These are phyloP conservation scores for Chaetura pelagica DNA, from an alignment of 2,113 vertebrate genomes.

Conservation along the genomic window DNA sequence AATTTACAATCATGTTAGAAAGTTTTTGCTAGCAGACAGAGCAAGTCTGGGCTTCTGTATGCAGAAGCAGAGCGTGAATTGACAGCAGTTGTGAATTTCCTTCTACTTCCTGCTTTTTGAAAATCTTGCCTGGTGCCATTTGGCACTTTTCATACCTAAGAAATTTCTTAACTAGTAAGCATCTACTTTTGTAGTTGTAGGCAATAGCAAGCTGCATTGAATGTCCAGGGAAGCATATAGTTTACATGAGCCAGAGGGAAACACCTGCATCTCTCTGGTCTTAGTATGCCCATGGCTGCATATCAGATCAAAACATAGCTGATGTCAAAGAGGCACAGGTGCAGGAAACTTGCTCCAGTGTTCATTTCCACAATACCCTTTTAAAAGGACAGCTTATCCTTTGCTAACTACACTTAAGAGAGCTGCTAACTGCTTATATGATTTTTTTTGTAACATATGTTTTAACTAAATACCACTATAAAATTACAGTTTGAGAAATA, in stretches of 20 bases:
- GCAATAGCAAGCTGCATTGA: constrained; percentile 6
- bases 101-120: background rate
- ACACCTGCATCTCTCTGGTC: constrained; percentile 60
- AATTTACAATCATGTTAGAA: background rate
- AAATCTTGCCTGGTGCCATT: background rate
- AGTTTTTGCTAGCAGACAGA: background rate
- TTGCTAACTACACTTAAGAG: constrained; percentile 33
- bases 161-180: background rate
- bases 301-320: constrained; percentile 55
- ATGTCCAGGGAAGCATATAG: constrained; percentile 15
- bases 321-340: constrained; percentile 65
- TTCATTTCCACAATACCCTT: constrained; percentile 53
- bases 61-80: background rate
- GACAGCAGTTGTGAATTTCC: background rate
- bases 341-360: constrained; percentile 36
- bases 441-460: background rate
- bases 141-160: background rate
- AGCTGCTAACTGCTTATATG: background rate
- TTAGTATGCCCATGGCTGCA: background rate
- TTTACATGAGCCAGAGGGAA: constrained; percentile 68
- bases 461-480: constrained; percentile 38
- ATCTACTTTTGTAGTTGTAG: background rate
- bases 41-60: background rate
- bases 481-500: constrained; percentile 29
- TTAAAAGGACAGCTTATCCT: constrained; percentile 53